phyloP scores from a whole-genome alignment of 2,888 invertebrate genomes.

The Rotaria sp. region DNA sequence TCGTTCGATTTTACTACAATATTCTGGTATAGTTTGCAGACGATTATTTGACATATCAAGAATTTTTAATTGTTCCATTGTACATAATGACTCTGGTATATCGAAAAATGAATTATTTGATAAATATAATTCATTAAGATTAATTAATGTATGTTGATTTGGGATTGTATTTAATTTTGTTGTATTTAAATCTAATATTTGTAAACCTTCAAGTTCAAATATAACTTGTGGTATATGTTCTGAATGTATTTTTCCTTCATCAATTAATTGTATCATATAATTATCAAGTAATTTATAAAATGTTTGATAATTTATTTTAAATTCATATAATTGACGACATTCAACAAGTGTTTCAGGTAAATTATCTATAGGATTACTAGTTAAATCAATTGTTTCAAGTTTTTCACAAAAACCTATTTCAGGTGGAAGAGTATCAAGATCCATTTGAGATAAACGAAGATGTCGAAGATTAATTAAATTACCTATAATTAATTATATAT shows the following conservation, averaged over 20 bases:
- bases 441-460: slow-evolving; percentile 52
- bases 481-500: too few species aligned
- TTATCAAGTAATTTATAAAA: slow-evolving; percentile 50
- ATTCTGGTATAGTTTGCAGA: background rate
- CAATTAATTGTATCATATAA: slow-evolving; percentile 51
- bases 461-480: slow-evolving; percentile 48
- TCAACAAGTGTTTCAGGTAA: slow-evolving; percentile 54
- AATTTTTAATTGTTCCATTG: slow-evolving; percentile 1
- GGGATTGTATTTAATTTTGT: slow-evolving; percentile 54
- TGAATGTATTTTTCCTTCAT: slow-evolving; percentile 52
- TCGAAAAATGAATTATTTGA: slow-evolving; percentile 48
- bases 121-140: slow-evolving; percentile 48
- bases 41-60: slow-evolving; percentile 1
- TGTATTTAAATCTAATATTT: slow-evolving; percentile 49
- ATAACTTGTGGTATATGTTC: slow-evolving; percentile 54
- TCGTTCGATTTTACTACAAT: background rate
- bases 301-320: slow-evolving; percentile 51
- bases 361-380: slow-evolving; percentile 53
- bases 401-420: slow-evolving; percentile 55
- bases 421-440: slow-evolving; percentile 52
- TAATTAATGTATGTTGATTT: slow-evolving; percentile 45
- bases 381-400: slow-evolving; percentile 51
- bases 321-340: slow-evolving; percentile 48
- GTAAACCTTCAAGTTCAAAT: slow-evolving; percentile 51
- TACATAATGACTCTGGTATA: slow-evolving; percentile 14